These are phyloP conservation scores for Natator depressus DNA, from an alignment of 2,113 vertebrate genomes.

Conservation along the genomic window DNA sequence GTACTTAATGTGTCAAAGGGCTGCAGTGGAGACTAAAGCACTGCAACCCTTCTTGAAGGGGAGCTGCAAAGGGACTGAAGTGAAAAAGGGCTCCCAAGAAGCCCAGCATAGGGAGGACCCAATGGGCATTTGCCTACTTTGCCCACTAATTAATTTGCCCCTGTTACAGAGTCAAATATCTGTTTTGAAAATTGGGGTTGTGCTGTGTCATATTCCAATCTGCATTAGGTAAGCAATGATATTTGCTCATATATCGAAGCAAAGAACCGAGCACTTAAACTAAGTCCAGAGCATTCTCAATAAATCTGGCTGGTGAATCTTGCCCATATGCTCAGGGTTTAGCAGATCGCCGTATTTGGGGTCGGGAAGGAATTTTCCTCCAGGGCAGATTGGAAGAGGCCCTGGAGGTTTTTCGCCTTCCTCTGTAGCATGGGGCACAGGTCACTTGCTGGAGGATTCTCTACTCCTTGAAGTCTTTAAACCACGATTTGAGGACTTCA, in stretches of 20 bases:
- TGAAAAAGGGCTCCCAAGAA: not conserved
- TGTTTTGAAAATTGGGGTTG: not conserved
- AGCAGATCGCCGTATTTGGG: too few species aligned
- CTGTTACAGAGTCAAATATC: not conserved
- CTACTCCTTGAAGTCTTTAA: too few species aligned
- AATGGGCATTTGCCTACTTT: not conserved
- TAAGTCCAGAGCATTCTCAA: not conserved
- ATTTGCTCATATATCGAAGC: not conserved
- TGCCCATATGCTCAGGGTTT: too few species aligned
- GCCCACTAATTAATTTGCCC: not conserved
- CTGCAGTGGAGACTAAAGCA: not conserved
- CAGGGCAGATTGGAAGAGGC: too few species aligned
- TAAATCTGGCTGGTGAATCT: not conserved
- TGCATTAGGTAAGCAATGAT: not conserved
- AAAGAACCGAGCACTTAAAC: not conserved
- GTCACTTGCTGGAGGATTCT: too few species aligned
- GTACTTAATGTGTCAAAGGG: not conserved
- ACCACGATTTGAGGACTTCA: too few species aligned
- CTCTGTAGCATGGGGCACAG: too few species aligned
- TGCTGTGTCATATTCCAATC: not conserved
- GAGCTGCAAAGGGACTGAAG: not conserved
- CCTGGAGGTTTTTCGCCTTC: too few species aligned
- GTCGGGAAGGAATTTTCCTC: too few species aligned
- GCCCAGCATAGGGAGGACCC: not conserved
- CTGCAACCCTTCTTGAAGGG: not conserved